Conservation (phyloP, 2,113 vertebrate species). For the Pholis gunnellus region DNA sequence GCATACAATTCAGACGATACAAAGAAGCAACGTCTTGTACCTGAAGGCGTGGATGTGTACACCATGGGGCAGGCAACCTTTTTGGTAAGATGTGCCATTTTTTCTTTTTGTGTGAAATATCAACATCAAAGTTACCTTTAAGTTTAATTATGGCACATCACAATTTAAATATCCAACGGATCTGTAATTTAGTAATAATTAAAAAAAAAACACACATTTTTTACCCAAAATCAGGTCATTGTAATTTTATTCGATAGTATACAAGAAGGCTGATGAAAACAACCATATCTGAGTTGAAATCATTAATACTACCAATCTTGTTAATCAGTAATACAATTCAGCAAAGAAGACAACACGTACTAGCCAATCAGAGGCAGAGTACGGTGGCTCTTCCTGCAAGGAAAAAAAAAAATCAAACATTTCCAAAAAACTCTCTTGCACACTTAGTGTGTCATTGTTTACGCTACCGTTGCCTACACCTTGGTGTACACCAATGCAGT, state of each 20-base stretch:
- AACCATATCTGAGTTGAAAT: not conserved
- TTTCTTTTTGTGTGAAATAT: not conserved
- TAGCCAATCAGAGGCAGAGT: not conserved
- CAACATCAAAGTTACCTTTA: not conserved
- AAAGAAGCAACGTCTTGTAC: slow-evolving; percentile 34
- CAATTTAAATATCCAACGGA: not conserved
- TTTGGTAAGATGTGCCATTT: not conserved
- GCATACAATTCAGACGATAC: slow-evolving; percentile 23
- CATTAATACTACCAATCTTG: not conserved
- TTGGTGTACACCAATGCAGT: slow-evolving; percentile 28
- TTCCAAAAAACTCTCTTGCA: not conserved
- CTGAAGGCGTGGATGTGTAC: slow-evolving; percentile 47
- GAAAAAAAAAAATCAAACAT: not conserved
- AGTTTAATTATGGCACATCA: not conserved
- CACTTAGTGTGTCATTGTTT: too few relatives aligned
- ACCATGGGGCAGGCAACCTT: not conserved
- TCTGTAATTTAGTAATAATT: not conserved
- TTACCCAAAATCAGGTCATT: not conserved
- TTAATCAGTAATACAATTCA: not conserved
- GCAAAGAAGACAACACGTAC: not conserved
- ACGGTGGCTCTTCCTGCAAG: too few relatives aligned
- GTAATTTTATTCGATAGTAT: not conserved
- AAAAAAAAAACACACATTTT: too few relatives aligned
- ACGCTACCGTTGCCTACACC: too few relatives aligned
- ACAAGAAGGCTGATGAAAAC: not conserved